Percentiles rank a stretch among this genome's conserved stretches.
Evolutionary conservation across 1,140 invertebrate genomes (phyloP).

Genomic region (Aphelenchoides fujianensis): DNA sequence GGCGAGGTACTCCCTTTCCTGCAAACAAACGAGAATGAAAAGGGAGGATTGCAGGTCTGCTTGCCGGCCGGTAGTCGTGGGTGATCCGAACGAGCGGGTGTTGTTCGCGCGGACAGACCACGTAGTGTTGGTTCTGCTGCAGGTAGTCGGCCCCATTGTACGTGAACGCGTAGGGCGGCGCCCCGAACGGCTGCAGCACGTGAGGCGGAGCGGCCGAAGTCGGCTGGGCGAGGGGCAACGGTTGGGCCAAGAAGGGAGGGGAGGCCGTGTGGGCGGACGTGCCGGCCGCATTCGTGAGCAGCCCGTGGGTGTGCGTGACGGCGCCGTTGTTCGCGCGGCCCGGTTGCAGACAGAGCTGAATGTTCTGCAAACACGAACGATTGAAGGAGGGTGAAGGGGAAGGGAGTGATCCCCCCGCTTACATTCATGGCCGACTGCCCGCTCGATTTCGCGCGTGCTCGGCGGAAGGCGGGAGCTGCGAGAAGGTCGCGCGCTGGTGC

Average conservation of each 20-base stretch:
- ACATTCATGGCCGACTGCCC: not conserved
- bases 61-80: not conserved
- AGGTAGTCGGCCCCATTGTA: not conserved
- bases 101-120: not conserved
- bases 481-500: not conserved
- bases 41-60: too few relatives aligned
- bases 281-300: not conserved
- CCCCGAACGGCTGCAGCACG: not conserved
- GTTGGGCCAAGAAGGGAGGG: not conserved
- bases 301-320: not conserved
- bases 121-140: not conserved
- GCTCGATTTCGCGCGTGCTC: not conserved
- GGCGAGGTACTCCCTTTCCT: not conserved
- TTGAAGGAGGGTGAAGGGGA: too few relatives aligned
- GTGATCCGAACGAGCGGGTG: not conserved
- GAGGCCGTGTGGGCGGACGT: too few relatives aligned
- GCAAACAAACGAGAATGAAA: not conserved
- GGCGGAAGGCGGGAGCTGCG: not conserved
- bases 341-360: not conserved
- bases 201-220: not conserved
- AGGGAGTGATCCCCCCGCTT: too few relatives aligned
- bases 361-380: not conserved
- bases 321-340: not conserved
- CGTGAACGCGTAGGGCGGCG: not conserved
- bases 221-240: not conserved